Percentiles rank a stretch among this genome's conserved stretches.
phyloP scores from a whole-genome alignment of 2,888 invertebrate genomes.

The Stomorhina lunata region DNA sequence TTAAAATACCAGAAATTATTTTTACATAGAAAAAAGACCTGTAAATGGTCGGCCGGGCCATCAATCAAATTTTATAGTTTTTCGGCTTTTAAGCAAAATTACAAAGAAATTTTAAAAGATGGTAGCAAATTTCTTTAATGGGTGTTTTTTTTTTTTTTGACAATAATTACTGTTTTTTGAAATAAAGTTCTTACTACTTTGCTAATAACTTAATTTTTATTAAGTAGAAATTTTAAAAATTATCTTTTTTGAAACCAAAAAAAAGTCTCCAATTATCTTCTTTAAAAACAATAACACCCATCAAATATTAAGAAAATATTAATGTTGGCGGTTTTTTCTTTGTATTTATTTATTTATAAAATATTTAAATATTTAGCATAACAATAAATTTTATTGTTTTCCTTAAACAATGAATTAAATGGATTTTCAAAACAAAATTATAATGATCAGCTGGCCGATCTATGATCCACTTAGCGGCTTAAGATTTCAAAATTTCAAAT shows the following conservation, averaged over 20 bases:
- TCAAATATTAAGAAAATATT: no score
- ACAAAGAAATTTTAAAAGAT: neutral
- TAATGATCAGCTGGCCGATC: no score
- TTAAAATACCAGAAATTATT: neutral
- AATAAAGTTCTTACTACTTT: neutral
- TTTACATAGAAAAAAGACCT: neutral
- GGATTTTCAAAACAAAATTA: neutral
- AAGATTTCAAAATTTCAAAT: no score
- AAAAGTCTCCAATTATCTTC: neutral
- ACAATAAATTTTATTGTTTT: conserved; percentile 40
- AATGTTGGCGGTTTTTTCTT: conserved; percentile 4
- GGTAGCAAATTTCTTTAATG: conserved; percentile 38
- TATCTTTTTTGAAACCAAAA: neutral
- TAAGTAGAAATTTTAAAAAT: neutral
- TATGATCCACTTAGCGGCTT: conserved; percentile 20
- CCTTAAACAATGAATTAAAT: neutral
- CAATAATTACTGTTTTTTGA: conserved; percentile 40
- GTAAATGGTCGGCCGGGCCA: neutral
- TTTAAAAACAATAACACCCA: no score
- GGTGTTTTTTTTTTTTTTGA: no score
- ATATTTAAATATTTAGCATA: conserved; percentile 21
- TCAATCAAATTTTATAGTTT: neutral
- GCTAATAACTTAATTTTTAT: neutral
- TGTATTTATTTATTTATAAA: no score
- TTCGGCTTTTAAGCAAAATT: neutral